These are phyloP conservation scores for Callosobruchus maculatus DNA, from an alignment of 2,888 invertebrate genomes.

Conservation along the genomic window DNA sequence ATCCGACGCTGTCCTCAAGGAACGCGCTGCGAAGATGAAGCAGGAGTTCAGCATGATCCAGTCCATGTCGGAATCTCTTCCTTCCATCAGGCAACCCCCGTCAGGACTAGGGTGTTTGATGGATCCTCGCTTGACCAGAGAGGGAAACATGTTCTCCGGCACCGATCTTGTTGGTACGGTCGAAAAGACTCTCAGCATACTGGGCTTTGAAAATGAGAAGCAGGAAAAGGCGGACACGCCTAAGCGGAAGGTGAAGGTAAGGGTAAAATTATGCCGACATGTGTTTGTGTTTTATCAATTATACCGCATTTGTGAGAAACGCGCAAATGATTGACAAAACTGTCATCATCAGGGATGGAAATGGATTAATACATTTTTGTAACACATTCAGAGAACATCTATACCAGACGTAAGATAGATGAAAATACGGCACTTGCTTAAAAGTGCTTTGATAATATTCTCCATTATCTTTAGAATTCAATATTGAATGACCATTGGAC, in stretches of 20 bases:
- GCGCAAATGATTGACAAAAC: too few species aligned
- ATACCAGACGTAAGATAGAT: too few species aligned
- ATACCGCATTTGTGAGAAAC: too few species aligned
- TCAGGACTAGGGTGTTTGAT: constrained; percentile 27
- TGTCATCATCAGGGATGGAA: too few species aligned
- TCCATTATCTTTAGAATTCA: too few species aligned
- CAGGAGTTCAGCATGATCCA: constrained; percentile 43
- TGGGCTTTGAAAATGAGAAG: constrained; percentile 42
- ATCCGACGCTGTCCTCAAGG: constrained; percentile 48
- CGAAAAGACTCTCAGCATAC: constrained; percentile 47
- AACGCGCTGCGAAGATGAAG: constrained; percentile 50
- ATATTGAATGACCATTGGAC: too few species aligned
- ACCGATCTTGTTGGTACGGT: constrained; percentile 48
- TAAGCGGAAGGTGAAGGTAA: constrained; percentile 45
- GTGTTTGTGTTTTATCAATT: too few species aligned
- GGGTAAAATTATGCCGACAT: not conserved
- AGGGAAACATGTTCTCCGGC: constrained; percentile 34
- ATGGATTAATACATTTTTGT: too few species aligned
- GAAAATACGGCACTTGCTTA: too few species aligned
- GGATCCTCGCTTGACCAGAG: constrained; percentile 39
- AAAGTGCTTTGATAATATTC: too few species aligned
- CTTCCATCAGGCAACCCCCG: constrained; percentile 9
- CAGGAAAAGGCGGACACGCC: constrained; percentile 40
- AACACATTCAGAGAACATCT: too few species aligned
- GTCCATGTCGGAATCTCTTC: not conserved